A percentile compares a stretch with the other conserved stretches of the same genome.
Conservation (phyloP, 2,888 invertebrate genomes). For the Stenichneumon culpator region DNA sequence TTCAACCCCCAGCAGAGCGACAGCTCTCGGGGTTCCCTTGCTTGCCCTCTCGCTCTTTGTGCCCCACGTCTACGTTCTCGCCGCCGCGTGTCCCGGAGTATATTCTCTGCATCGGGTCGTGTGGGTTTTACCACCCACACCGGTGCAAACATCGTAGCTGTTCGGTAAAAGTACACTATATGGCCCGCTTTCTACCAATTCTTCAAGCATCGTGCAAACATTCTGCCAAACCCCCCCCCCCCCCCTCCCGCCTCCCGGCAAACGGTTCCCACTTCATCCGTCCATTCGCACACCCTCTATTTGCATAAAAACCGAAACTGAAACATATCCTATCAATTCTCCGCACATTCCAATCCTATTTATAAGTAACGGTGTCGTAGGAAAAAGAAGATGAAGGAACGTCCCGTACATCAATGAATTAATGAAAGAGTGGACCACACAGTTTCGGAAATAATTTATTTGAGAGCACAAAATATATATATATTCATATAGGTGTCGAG, state of each 20-base stretch:
- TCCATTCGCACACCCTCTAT: conserved; percentile 61
- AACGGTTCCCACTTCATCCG: conserved; percentile 33
- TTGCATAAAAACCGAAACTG: conserved; percentile 66
- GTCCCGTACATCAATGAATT: neutral
- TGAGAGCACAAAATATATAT: conserved; percentile 59
- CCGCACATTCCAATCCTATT: conserved; percentile 53
- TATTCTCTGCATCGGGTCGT: conserved; percentile 60
- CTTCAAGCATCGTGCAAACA: conserved; percentile 66
- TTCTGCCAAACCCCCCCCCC: conserved; percentile 36
- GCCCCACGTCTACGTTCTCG: conserved; percentile 43
- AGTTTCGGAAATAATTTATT: conserved; percentile 72
- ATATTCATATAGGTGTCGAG: conserved; percentile 50
- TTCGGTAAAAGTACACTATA: conserved; percentile 7
- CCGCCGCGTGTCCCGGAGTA: conserved; percentile 55
- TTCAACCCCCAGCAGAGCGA: conserved; percentile 79
- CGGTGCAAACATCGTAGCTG: neutral
- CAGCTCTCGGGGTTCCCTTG: conserved; percentile 72
- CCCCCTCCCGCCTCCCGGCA: too few species aligned
- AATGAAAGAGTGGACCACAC: conserved; percentile 35
- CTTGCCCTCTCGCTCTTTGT: conserved; percentile 39
- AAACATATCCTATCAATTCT: conserved; percentile 63
- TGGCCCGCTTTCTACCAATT: conserved; percentile 64
- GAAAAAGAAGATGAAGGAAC: conserved; percentile 26
- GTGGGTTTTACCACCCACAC: conserved; percentile 52
- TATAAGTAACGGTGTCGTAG: conserved; percentile 38